Conservation (phyloP, 2,113 vertebrate genomes). For the Larimichthys crocea region DNA sequence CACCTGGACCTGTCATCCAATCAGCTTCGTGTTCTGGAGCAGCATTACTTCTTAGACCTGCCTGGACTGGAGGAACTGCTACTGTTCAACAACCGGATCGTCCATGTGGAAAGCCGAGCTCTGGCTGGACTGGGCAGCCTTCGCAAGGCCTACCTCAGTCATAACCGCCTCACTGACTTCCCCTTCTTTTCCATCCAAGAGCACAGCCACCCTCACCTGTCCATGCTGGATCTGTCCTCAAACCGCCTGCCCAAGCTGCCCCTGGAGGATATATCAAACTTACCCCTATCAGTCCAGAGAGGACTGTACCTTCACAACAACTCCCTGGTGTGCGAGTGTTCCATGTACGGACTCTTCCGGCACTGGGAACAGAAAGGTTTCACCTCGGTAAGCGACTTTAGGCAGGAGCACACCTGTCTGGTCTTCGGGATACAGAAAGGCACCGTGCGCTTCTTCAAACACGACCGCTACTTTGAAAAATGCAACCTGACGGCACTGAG, state of each 20-base stretch:
- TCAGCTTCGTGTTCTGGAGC: conserved; percentile 81
- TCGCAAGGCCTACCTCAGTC: conserved; percentile 92
- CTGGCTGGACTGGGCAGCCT: conserved; percentile 85
- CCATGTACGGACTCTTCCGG: conserved; percentile 87
- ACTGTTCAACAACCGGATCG: conserved; percentile 92
- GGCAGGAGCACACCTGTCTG: conserved; percentile 88
- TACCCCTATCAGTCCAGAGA: conserved; percentile 84
- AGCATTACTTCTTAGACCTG: conserved; percentile 87
- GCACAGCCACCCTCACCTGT: conserved; percentile 86
- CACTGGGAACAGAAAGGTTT: conserved; percentile 88
- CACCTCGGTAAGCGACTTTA: conserved; percentile 87
- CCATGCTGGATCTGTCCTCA: conserved; percentile 92
- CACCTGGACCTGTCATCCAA: conserved; percentile 98
- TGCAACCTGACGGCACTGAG: conserved; percentile 77
- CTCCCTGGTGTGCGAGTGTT: conserved; percentile 90
- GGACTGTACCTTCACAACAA: conserved; percentile 96
- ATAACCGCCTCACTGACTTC: conserved; percentile 92
- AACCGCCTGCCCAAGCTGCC: conserved; percentile 90
- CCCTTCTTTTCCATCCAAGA: conserved; percentile 89
- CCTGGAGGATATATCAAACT: conserved; percentile 81
- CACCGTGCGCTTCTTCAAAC: conserved; percentile 86
- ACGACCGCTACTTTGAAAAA: conserved; percentile 85
- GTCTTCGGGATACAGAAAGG: conserved; percentile 82
- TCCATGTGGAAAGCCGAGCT: conserved; percentile 84
- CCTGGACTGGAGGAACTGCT: conserved; percentile 90